Percentiles rank a stretch among this genome's conserved stretches.
These are phyloP conservation scores for Lamprotornis superbus DNA, from an alignment of 2,113 vertebrate genomes.

Conservation along the genomic window DNA sequence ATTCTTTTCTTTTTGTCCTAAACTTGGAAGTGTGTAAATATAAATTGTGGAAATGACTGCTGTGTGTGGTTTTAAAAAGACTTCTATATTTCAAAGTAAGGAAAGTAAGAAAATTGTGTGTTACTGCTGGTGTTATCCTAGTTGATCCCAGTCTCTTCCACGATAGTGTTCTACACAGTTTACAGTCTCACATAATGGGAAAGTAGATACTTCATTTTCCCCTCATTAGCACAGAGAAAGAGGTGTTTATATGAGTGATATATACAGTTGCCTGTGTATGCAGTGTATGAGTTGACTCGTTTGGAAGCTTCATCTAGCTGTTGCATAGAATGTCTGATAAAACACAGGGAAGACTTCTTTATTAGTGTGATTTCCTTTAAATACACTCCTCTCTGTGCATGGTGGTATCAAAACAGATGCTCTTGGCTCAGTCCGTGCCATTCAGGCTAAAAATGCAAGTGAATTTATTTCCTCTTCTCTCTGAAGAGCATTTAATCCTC, in stretches of 20 bases:
- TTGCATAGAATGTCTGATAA: background rate
- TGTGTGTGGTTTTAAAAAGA: background rate
- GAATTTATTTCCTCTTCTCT: background rate
- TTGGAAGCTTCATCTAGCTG: background rate
- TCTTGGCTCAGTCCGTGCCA: background rate
- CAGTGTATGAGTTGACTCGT: background rate
- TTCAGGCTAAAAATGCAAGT: conserved; percentile 18
- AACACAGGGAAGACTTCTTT: background rate
- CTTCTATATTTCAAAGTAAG: background rate
- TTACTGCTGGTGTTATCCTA: background rate
- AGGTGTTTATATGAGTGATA: background rate
- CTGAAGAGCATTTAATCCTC: conserved; percentile 6
- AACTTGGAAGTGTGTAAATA: background rate
- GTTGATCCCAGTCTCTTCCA: background rate
- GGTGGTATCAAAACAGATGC: background rate
- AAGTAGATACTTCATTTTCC: background rate
- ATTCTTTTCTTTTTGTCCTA: background rate
- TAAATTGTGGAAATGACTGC: background rate
- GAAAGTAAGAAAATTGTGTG: background rate
- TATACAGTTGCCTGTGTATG: background rate
- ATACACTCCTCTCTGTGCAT: background rate
- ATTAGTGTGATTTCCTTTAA: background rate
- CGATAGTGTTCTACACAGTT: background rate
- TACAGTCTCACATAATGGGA: background rate
- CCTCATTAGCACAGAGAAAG: background rate